These are phyloP conservation scores for Leucoraja ocellata DNA, from an alignment of 2,797 vertebrate species.

Conservation along the genomic window DNA sequence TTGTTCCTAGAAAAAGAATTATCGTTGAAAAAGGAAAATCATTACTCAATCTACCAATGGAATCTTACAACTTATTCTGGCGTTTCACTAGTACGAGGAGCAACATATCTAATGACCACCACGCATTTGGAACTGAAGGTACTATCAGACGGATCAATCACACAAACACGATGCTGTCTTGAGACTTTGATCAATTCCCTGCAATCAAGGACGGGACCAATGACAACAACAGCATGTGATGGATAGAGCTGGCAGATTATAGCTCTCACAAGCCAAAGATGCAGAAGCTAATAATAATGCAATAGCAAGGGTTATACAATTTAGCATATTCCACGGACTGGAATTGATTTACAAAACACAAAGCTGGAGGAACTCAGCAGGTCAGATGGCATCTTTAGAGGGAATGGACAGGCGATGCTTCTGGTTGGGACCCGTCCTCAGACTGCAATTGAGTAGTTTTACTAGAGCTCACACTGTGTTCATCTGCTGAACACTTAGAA, in stretches of 20 bases:
- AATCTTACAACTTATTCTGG: not conserved
- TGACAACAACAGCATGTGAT: not conserved
- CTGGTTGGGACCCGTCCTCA: no score
- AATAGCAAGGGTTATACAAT: not conserved
- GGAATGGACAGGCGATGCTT: no score
- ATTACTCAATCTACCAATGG: not conserved
- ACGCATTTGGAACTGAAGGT: not conserved
- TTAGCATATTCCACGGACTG: not conserved
- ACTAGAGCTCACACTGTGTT: not conserved
- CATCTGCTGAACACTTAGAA: not conserved
- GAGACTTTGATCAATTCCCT: no score
- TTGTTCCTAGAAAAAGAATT: constrained; percentile 72
- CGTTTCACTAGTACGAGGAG: not conserved
- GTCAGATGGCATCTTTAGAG: no score
- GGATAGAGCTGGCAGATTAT: not conserved
- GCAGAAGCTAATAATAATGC: not conserved
- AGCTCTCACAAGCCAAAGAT: not conserved
- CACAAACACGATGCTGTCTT: not conserved
- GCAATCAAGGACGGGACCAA: not conserved
- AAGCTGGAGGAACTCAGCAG: no score
- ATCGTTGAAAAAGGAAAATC: not conserved
- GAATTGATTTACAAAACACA: no score
- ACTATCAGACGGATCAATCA: not conserved
- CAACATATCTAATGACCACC: not conserved
- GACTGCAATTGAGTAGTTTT: not conserved